Base-by-base conservation (phyloP, 2,797 vertebrate species). In the Taeniopygia guttata region DNA sequence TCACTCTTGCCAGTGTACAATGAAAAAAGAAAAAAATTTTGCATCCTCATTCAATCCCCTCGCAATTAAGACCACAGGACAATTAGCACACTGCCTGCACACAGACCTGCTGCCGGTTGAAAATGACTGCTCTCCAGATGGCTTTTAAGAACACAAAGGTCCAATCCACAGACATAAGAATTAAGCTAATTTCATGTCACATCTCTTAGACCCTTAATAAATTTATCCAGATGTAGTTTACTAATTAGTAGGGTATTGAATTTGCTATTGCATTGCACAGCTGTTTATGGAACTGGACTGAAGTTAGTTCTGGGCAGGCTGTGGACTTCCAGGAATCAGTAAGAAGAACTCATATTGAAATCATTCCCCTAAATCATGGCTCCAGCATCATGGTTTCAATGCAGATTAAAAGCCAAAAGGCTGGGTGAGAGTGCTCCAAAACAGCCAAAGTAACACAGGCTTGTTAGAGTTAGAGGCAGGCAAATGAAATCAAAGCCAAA, bases 81-180 rank as follows among this genome's bases (percentile, higher is more conserved):
- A 3, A 46, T 5, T 7, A 67, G 68, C 32, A 67, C 15, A 8
- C 3, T 4, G 17, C 34, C 30, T 13, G 69, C 21, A 48, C 0
- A 0, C 22, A 67, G 51, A 30, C 20, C 26, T 0, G 18, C 36
- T 42, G 46, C 45, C 3, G 0, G 9, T 34, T 40, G 40, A 40
- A 40, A 40, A 40, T 40, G 13, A 40, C 40, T 40, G 40, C 40
- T 40, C 40, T 40, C 40, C 40, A 40, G 40, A 40, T 40, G 40
- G 40, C 40, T 40, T 40, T 40, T 40, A 40, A 40, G 40, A 40
- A 40, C 40, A 40, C 40, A 40, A 40, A 40, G 40, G 13, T 40
- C 13, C 40, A 40, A 40, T 40, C 40, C 40, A 40, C 40, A 40
- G 14, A 40, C 40, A 40, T 40, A 40, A 40, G 40, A 40, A 40